These are phyloP conservation scores for Silurus meridionalis DNA, from an alignment of 2,113 vertebrate species.

Conservation along the genomic window DNA sequence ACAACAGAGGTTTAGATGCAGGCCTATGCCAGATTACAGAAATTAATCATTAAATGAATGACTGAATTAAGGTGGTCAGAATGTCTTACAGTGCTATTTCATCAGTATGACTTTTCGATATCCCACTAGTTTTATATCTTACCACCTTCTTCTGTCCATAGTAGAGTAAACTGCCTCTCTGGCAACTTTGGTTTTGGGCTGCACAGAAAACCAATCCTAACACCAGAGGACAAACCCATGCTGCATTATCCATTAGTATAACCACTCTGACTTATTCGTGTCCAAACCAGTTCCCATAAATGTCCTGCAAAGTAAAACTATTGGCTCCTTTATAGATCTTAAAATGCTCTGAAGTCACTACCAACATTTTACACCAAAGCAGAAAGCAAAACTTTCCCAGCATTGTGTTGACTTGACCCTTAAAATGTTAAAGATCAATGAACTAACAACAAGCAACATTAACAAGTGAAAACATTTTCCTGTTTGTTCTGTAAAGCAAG, in stretches of 20 bases:
- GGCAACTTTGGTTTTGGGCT: neutral
- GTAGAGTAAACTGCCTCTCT: neutral
- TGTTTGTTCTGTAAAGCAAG: neutral
- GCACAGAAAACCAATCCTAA: neutral
- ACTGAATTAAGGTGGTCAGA: neutral
- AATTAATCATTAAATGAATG: neutral
- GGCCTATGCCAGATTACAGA: neutral
- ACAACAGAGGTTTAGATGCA: neutral
- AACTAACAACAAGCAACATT: neutral
- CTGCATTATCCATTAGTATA: slow-evolving; percentile 37
- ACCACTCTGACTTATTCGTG: neutral
- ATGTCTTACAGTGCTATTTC: neutral
- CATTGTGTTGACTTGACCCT: neutral
- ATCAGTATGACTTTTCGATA: neutral
- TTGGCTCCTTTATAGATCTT: neutral
- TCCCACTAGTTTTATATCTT: neutral
- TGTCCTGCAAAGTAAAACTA: neutral
- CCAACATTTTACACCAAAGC: neutral
- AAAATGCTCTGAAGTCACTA: neutral
- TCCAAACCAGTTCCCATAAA: slow-evolving; percentile 23
- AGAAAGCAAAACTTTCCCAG: neutral
- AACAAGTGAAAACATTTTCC: neutral
- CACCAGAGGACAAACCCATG: slow-evolving; percentile 68
- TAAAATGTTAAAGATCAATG: neutral
- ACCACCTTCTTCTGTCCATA: neutral